Percentiles rank a stretch among this genome's conserved stretches.
phyloP scores from a whole-genome alignment of 2,888 invertebrate genomes.

The Eupithecia subfuscata region DNA sequence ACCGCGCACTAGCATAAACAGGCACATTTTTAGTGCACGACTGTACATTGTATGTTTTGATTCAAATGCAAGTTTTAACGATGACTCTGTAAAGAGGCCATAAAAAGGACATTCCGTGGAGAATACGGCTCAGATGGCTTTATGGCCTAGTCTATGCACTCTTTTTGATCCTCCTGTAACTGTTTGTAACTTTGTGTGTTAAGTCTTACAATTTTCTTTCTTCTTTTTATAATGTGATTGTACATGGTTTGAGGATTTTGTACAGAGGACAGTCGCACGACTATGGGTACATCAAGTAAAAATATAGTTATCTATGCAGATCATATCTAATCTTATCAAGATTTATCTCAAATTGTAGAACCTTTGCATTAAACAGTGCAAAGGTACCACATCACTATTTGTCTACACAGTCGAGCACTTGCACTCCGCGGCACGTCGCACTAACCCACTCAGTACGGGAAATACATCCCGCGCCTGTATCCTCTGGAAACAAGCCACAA shows the following conservation, averaged over 20 bases:
- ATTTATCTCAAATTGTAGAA: too few species aligned
- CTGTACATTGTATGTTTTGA: slow-evolving; percentile 19
- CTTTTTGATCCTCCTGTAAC: background rate
- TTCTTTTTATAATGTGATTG: background rate
- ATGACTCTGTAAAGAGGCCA: slow-evolving; percentile 11
- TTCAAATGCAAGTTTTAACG: slow-evolving; percentile 28
- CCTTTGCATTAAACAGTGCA: too few species aligned
- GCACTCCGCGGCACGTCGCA: slow-evolving; percentile 51
- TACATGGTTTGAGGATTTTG: background rate
- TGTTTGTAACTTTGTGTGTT: background rate
- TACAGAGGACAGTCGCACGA: background rate
- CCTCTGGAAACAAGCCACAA: slow-evolving; percentile 85
- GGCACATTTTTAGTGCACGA: slow-evolving; percentile 12
- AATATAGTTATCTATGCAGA: too few species aligned
- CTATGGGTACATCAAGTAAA: too few species aligned
- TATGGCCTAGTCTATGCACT: slow-evolving; percentile 2
- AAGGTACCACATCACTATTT: slow-evolving; percentile 2
- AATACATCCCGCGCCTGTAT: slow-evolving; percentile 88
- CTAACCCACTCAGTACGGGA: slow-evolving; percentile 86
- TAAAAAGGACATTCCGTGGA: slow-evolving; percentile 20
- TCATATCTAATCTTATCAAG: too few species aligned
- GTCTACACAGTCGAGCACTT: slow-evolving; percentile 29
- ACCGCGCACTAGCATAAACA: slow-evolving; percentile 1
- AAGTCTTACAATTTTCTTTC: background rate
- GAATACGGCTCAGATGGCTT: slow-evolving; percentile 1